Evolutionary conservation across 2,888 invertebrate species (phyloP).

Genomic region (Noctua janthina): DNA sequence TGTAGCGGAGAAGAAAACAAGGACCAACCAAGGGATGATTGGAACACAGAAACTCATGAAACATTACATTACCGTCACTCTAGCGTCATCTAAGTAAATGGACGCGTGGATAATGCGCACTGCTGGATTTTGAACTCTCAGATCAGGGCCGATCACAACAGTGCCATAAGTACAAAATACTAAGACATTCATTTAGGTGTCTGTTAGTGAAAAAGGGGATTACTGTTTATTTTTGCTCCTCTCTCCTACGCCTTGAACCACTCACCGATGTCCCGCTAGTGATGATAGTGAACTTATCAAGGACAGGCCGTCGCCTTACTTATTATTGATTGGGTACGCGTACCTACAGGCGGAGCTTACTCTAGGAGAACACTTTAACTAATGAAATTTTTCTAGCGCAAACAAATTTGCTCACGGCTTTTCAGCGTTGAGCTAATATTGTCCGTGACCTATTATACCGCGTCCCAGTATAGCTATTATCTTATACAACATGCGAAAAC

Average conservation of each 20-base stretch:
- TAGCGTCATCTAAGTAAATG: background rate
- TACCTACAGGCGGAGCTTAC: conserved; percentile 53
- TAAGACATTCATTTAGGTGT: background rate
- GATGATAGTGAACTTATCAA: conserved; percentile 67
- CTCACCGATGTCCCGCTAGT: conserved; percentile 62
- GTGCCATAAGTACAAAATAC: background rate
- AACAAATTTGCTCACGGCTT: background rate
- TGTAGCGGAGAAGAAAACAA: background rate
- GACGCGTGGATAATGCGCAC: background rate
- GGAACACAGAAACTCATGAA: background rate
- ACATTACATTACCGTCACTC: background rate
- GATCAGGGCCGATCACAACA: background rate
- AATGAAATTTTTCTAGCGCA: background rate
- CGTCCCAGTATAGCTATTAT: conserved; percentile 1
- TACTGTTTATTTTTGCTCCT: background rate
- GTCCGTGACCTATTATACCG: conserved; percentile 39
- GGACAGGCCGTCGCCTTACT: conserved; percentile 60
- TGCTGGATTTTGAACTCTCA: background rate
- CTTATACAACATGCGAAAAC: background rate
- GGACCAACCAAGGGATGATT: background rate
- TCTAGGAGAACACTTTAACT: background rate
- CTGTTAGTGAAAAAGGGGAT: background rate
- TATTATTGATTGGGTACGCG: conserved; percentile 48
- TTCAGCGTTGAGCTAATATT: conserved; percentile 3
- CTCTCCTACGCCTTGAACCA: conserved; percentile 42